These are phyloP conservation scores for Clistopyga incitator DNA, from an alignment of 2,888 invertebrate species.

Conservation along the genomic window DNA sequence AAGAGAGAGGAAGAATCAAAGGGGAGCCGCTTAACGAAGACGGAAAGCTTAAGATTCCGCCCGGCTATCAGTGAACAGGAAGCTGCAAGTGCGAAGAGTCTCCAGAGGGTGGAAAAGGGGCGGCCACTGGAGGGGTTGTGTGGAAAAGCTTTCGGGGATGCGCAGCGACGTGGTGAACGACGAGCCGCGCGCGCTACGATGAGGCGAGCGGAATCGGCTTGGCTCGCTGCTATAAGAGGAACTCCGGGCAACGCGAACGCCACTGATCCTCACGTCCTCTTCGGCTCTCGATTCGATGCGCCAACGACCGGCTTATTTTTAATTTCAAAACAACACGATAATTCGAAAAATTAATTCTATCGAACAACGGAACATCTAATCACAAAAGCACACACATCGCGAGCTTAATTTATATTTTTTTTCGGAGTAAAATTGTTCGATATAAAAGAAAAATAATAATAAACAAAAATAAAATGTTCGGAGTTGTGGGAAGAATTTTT, in stretches of 20 bases:
- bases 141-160: slow-evolving; percentile 73
- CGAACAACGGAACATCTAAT: neutral
- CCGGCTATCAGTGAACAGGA: neutral
- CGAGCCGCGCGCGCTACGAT: slow-evolving; percentile 61
- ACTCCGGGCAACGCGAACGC: slow-evolving; percentile 76
- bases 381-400: neutral
- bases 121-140: slow-evolving; percentile 32
- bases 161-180: slow-evolving; percentile 68
- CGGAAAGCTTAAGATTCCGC: neutral
- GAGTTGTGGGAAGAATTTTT: slow-evolving; percentile 46
- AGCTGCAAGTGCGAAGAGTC: slow-evolving; percentile 39
- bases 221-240: slow-evolving; percentile 76
- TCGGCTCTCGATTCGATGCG: slow-evolving; percentile 66
- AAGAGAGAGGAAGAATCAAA: neutral
- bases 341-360: neutral
- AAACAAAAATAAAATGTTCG: slow-evolving; percentile 48
- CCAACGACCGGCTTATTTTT: slow-evolving; percentile 34
- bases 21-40: neutral
- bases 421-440: neutral
- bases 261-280: slow-evolving; percentile 72
- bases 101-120: slow-evolving; percentile 36
- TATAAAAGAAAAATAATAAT: neutral
- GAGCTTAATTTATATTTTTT: neutral
- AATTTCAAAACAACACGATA: neutral
- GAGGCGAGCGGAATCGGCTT: slow-evolving; percentile 64